Percentiles rank a stretch among this genome's conserved stretches.
Conservation (phyloP, 2,888 invertebrate genomes). For the Tetragnatha montana region DNA sequence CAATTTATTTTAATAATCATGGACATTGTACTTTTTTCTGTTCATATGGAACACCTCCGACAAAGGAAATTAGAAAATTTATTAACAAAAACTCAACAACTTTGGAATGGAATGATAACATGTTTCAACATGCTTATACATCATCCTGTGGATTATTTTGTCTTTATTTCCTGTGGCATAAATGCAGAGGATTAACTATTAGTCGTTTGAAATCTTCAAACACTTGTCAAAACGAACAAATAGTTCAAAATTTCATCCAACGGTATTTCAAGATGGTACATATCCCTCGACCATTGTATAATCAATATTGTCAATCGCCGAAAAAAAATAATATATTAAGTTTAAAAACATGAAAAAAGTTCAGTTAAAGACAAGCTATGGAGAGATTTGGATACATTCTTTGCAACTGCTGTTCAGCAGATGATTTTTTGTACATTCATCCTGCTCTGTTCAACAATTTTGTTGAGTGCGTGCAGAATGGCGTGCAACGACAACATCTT, state of each 20-base stretch:
- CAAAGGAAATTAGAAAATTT: background rate
- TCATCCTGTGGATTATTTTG: background rate
- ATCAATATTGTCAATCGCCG: too few relatives aligned
- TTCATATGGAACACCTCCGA: conserved; percentile 1
- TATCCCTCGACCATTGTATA: too few relatives aligned
- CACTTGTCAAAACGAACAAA: conserved; percentile 4
- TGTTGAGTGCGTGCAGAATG: too few relatives aligned
- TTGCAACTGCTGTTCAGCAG: too few relatives aligned
- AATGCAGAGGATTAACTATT: background rate
- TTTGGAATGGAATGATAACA: background rate
- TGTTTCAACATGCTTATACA: background rate
- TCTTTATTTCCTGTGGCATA: background rate
- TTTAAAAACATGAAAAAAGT: too few relatives aligned
- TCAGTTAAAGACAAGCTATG: too few relatives aligned
- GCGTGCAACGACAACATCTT: too few relatives aligned
- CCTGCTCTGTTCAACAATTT: too few relatives aligned
- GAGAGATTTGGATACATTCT: too few relatives aligned
- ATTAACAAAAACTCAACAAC: background rate
- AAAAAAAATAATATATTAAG: too few relatives aligned
- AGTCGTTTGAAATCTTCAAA: background rate
- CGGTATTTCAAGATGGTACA: background rate
- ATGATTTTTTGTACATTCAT: too few relatives aligned
- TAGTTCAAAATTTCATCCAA: background rate
- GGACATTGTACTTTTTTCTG: conserved; percentile 14
- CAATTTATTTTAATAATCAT: background rate